Percentiles rank a stretch among this genome's conserved stretches.
Conservation (phyloP, 2,113 vertebrate genomes). For the Buteo buteo region DNA sequence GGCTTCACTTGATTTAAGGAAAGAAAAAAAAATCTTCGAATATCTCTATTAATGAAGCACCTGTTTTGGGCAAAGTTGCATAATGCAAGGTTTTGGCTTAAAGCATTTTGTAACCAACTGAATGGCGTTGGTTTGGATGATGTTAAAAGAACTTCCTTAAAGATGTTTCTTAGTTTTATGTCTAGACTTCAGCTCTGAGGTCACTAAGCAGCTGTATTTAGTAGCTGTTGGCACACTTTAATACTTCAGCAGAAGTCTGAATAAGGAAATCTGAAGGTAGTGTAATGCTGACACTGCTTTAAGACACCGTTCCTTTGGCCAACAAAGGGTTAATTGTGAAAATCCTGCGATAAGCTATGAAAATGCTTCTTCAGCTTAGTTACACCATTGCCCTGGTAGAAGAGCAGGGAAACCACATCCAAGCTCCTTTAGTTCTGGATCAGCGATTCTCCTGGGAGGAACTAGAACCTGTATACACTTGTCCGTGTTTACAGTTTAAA, state of each 20-base stretch:
- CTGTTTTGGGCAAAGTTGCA: not conserved
- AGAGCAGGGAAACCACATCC: not conserved
- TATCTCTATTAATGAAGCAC: not conserved
- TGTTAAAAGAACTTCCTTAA: not conserved
- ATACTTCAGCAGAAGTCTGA: not conserved
- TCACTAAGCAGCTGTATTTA: not conserved
- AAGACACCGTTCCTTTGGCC: not conserved
- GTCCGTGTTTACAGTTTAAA: not conserved
- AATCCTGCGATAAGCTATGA: not conserved
- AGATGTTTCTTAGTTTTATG: not conserved
- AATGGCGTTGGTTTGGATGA: not conserved
- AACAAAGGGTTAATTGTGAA: not conserved
- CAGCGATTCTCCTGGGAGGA: not conserved
- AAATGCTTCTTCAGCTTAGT: not conserved
- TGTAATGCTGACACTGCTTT: not conserved
- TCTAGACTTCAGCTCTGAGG: constrained; percentile 18
- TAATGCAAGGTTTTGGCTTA: not conserved
- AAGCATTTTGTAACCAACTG: not conserved
- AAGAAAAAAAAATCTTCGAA: not conserved
- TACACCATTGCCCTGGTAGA: not conserved
- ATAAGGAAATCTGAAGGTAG: not conserved
- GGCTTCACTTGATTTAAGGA: not conserved
- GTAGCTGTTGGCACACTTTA: not conserved
- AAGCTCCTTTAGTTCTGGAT: not conserved
- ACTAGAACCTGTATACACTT: not conserved